phyloP scores from a whole-genome alignment of 2,888 invertebrate genomes.

The Villa cingulata region DNA sequence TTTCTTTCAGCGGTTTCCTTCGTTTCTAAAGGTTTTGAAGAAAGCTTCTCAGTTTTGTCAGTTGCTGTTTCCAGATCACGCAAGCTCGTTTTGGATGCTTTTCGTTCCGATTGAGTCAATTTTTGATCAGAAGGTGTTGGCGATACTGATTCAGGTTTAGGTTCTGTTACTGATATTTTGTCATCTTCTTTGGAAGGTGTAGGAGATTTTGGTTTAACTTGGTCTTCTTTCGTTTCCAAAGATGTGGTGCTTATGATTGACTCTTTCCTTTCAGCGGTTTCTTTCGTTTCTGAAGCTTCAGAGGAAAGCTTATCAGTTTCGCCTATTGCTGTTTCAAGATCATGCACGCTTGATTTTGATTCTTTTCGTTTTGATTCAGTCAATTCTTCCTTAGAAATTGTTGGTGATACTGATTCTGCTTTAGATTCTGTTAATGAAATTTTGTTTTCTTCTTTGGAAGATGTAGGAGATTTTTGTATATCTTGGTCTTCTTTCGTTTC shows the following conservation, averaged over 20 bases:
- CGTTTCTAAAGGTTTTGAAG: not conserved
- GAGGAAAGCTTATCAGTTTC: conserved; percentile 16
- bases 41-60: not conserved
- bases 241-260: conserved; percentile 13
- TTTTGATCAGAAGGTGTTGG: conserved; percentile 12
- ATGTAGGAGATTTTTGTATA: conserved; percentile 10
- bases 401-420: conserved; percentile 1
- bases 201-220: conserved; percentile 1
- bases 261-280: conserved; percentile 20
- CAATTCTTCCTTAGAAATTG: not conserved
- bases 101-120: conserved; percentile 14
- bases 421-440: not conserved
- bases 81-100: conserved; percentile 13
- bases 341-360: too few relatives aligned
- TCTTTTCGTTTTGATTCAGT: not conserved
- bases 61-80: not conserved
- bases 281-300: not conserved
- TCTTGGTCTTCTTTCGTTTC: conserved; percentile 1
- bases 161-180: conserved; percentile 14
- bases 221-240: not conserved
- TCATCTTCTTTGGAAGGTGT: conserved; percentile 18
- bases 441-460: conserved; percentile 15
- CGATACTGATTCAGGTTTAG: conserved; percentile 13
- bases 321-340: conserved; percentile 7
- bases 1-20: conserved; percentile 14